Conservation (phyloP, 30 jellyfish, hydroid and myxozoan genomes). For the Aurelia coerulea region DNA sequence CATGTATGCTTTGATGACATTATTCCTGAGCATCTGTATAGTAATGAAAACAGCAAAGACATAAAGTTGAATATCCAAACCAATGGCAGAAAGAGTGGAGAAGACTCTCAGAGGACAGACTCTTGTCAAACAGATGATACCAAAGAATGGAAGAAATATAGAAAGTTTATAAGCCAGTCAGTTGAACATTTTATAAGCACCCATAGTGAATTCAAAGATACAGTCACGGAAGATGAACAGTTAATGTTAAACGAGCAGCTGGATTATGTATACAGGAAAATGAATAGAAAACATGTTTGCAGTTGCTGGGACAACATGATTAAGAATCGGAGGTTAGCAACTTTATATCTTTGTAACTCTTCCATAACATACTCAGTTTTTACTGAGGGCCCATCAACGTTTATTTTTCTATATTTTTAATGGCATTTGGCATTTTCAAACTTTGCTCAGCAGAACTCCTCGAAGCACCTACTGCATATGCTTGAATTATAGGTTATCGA, state of each 20-base stretch:
- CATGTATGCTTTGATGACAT: constrained; percentile 60
- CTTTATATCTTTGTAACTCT: no score
- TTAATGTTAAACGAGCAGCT: not conserved
- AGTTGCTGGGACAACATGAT: not conserved
- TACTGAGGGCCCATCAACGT: no score
- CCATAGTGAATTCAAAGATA: not conserved
- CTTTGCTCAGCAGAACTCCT: no score
- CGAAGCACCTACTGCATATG: no score
- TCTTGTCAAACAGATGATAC: not conserved
- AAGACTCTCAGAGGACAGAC: not conserved
- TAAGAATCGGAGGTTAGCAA: not conserved
- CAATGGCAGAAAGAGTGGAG: no score
- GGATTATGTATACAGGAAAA: not conserved
- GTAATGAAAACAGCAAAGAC: not conserved
- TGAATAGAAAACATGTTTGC: constrained; percentile 7
- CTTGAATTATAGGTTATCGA: no score
- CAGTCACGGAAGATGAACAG: not conserved
- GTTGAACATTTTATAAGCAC: not conserved
- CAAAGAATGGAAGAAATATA: constrained; percentile 38
- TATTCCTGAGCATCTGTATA: constrained; percentile 23
- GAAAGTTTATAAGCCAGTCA: not conserved
- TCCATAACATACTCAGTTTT: no score
- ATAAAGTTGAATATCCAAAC: no score
- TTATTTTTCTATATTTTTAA: no score
- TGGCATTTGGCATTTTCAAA: no score